phyloP scores from a whole-genome alignment of 2,888 invertebrate genomes.

The Anorthoa munda region DNA sequence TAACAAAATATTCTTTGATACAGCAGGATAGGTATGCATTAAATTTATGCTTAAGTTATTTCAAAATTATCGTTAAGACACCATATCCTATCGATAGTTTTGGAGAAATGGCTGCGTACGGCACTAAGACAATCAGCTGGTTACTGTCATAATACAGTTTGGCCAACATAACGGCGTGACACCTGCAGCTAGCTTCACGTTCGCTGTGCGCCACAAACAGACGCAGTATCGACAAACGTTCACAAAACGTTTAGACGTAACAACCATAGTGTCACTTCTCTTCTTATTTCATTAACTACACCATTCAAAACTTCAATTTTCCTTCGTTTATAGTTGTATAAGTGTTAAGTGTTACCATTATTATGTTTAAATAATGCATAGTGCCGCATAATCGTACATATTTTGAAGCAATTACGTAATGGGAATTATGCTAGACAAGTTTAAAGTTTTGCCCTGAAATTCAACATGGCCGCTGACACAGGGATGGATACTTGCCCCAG shows the following conservation, averaged over 20 bases:
- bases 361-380: slow-evolving; percentile 85
- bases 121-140: slow-evolving; percentile 87
- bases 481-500: slow-evolving; percentile 98
- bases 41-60: neutral
- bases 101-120: slow-evolving; percentile 46
- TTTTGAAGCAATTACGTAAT: slow-evolving; percentile 90
- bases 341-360: slow-evolving; percentile 88
- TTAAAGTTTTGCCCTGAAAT: slow-evolving; percentile 91
- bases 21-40: neutral
- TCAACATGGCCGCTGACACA: slow-evolving; percentile 97
- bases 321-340: slow-evolving; percentile 84
- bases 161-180: slow-evolving; percentile 79
- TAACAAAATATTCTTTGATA: neutral
- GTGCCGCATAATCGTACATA: slow-evolving; percentile 87
- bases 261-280: slow-evolving; percentile 88
- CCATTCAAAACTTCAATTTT: slow-evolving; percentile 83
- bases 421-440: slow-evolving; percentile 91
- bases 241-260: slow-evolving; percentile 90
- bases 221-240: slow-evolving; percentile 90
- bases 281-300: slow-evolving; percentile 87
- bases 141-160: slow-evolving; percentile 83
- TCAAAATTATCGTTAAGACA: no score
- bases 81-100: neutral
- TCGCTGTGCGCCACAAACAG: slow-evolving; percentile 86
- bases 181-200: slow-evolving; percentile 82